These are phyloP conservation scores for Chascanopsetta lugubris DNA, from an alignment of 2,113 vertebrate species.

Conservation along the genomic window DNA sequence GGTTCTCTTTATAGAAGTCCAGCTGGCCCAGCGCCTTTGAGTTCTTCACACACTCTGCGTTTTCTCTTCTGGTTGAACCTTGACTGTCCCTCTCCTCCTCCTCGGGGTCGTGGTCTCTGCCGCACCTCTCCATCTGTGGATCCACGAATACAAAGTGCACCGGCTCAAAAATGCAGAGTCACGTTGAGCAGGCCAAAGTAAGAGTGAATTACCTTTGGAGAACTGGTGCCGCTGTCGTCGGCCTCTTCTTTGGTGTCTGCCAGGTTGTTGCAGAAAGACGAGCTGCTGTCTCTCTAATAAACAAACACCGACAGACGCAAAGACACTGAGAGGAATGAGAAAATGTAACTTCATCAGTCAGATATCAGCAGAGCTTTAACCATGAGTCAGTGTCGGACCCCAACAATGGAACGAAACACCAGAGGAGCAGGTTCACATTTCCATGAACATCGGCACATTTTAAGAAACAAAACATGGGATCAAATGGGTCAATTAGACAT, in stretches of 20 bases:
- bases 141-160: background rate
- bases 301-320: background rate
- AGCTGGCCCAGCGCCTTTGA: slow-evolving; percentile 79
- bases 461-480: too few relatives aligned
- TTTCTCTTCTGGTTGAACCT: background rate
- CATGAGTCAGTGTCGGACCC: too few relatives aligned
- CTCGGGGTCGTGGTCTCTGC: slow-evolving; percentile 60
- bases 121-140: slow-evolving; percentile 66
- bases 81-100: slow-evolving; percentile 32
- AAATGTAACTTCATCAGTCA: too few relatives aligned
- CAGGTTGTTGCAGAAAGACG: slow-evolving; percentile 78
- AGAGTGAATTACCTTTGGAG: slow-evolving; percentile 74
- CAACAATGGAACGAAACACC: too few relatives aligned
- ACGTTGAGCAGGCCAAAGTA: background rate
- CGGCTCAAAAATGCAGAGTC: background rate
- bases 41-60: slow-evolving; percentile 22
- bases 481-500: too few relatives aligned
- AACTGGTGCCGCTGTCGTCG: slow-evolving; percentile 83
- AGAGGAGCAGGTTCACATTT: too few relatives aligned
- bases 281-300: slow-evolving; percentile 67
- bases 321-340: background rate
- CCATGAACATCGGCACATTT: too few relatives aligned
- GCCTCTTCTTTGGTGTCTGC: slow-evolving; percentile 83
- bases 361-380: too few relatives aligned
- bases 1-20: slow-evolving; percentile 94